Percentiles rank a stretch among this genome's conserved stretches.
Conservation (phyloP, 2,888 invertebrate genomes). For the Melanotus villosus region DNA sequence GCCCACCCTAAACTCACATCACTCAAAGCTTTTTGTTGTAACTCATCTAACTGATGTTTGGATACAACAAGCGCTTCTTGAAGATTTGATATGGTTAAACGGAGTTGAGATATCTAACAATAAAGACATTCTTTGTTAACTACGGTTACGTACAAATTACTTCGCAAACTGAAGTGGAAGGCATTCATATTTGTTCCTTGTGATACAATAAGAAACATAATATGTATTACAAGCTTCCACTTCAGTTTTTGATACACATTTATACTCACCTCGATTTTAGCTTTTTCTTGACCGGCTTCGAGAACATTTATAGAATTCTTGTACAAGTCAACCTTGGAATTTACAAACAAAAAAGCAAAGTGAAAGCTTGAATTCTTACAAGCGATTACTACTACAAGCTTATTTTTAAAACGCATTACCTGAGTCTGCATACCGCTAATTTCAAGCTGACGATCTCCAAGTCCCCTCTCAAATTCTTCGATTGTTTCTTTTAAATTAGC, state of each 20-base stretch:
- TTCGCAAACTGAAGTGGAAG: too few species aligned
- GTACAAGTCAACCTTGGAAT: slow-evolving; percentile 58
- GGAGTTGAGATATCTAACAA: slow-evolving; percentile 64
- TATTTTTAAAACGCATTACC: neutral
- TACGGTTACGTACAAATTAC: too few species aligned
- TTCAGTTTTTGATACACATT: too few species aligned
- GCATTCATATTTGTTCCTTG: too few species aligned
- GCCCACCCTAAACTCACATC: slow-evolving; percentile 66
- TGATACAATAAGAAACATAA: neutral
- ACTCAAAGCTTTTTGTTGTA: slow-evolving; percentile 59
- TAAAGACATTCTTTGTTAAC: neutral
- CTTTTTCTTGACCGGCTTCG: slow-evolving; percentile 61
- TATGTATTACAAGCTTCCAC: too few species aligned
- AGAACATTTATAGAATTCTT: slow-evolving; percentile 62
- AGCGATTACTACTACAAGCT: too few species aligned
- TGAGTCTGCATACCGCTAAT: slow-evolving; percentile 60
- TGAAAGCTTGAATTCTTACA: neutral
- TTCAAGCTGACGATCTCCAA: slow-evolving; percentile 54
- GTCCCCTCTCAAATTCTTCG: slow-evolving; percentile 57
- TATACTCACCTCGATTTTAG: slow-evolving; percentile 62
- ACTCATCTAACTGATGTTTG: slow-evolving; percentile 63
- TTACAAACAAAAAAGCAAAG: slow-evolving; percentile 37
- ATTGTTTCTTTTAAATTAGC: slow-evolving; percentile 60
- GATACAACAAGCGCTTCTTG: slow-evolving; percentile 63
- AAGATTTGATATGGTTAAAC: slow-evolving; percentile 62